Conservation (phyloP, 2,888 invertebrate genomes). For the Coecobrya sp. region DNA sequence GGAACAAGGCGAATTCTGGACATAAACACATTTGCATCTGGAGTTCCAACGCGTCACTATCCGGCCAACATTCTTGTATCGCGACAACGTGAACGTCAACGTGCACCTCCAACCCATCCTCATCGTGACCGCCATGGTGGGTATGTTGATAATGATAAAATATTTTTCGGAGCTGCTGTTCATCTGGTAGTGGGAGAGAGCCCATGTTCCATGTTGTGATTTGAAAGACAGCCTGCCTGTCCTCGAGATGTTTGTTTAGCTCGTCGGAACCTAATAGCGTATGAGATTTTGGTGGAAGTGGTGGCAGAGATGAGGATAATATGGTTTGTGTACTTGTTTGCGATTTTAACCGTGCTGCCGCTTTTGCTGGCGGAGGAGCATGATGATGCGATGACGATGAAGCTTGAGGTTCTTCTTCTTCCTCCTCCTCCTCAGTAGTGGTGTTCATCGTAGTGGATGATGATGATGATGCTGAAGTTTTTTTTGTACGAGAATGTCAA, state of each 20-base stretch:
- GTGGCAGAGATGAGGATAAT: background rate
- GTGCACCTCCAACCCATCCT: background rate
- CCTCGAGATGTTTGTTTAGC: conserved; percentile 95
- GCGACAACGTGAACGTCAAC: conserved; percentile 96
- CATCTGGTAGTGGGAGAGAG: conserved; percentile 90
- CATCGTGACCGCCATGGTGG: background rate
- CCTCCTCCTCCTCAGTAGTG: background rate
- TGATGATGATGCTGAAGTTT: too few species aligned
- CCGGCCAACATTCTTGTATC: conserved; percentile 97
- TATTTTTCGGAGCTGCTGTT: conserved; percentile 84
- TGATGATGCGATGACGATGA: conserved; percentile 3
- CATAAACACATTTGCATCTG: conserved; percentile 97
- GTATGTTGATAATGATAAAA: conserved; percentile 79
- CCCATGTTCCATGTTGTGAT: conserved; percentile 99
- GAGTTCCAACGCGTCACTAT: conserved; percentile 96
- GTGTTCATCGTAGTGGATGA: too few species aligned
- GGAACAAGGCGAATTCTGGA: conserved; percentile 96
- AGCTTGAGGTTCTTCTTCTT: background rate
- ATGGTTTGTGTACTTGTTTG: background rate
- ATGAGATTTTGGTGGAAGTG: conserved; percentile 87
- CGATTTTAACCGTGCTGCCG: background rate
- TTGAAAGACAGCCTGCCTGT: conserved; percentile 92
- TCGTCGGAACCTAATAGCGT: conserved; percentile 95
- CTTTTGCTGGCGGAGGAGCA: background rate
- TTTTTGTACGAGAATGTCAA: background rate